phyloP scores from a whole-genome alignment of 1,140 invertebrate species.

The Dufourea novaeangliae region DNA sequence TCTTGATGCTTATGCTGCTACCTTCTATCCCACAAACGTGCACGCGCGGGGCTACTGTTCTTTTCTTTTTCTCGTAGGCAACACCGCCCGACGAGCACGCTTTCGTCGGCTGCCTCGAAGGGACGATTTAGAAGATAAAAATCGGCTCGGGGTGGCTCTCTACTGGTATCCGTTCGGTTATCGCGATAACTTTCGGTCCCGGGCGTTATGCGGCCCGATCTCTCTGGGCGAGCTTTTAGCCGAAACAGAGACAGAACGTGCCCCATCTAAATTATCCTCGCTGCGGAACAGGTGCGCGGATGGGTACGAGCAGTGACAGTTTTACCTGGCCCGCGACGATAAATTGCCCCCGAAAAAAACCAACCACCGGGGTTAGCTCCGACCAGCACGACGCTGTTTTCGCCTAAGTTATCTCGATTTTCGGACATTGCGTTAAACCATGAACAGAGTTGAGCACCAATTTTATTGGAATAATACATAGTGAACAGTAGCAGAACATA shows the following conservation, averaged over 20 bases:
- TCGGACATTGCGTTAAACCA: too few species aligned
- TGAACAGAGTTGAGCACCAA: too few species aligned
- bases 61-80: too few species aligned
- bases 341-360: constrained; percentile 1
- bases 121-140: constrained; percentile 52
- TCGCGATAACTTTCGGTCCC: constrained; percentile 51
- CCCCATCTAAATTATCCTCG: constrained; percentile 31
- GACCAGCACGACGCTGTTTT: too few species aligned
- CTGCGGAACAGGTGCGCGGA: constrained; percentile 41
- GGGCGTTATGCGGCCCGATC: constrained; percentile 1
- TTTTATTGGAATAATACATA: too few species aligned
- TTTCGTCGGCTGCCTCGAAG: constrained; percentile 41
- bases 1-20: too few species aligned
- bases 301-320: constrained; percentile 16
- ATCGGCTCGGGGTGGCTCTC: constrained; percentile 11
- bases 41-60: constrained; percentile 33
- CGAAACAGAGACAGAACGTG: constrained; percentile 27
- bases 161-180: constrained; percentile 28
- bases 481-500: too few species aligned
- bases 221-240: constrained; percentile 3
- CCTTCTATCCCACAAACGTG: too few species aligned
- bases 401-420: too few species aligned
- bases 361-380: too few species aligned
- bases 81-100: neutral
- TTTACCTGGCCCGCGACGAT: constrained; percentile 11